Evolutionary conservation across 2,888 invertebrate genomes (phyloP), one percentile per base, ranked within the genome.

Genomic region (Agriopis leucophaearia): DNA sequence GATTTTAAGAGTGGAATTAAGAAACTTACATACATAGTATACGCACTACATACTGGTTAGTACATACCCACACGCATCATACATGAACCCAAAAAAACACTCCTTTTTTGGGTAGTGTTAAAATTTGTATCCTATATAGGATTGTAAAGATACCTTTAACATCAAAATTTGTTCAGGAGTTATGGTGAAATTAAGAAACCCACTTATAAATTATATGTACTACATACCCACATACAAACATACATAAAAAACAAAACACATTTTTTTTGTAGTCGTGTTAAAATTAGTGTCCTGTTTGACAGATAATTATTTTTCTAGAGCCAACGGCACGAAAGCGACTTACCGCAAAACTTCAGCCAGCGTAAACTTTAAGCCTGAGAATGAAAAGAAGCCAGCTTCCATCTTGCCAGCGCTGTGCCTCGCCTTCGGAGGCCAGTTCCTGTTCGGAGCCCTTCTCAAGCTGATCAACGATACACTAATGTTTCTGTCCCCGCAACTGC

Each of bases 401-500:
- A 96, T 99, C 76, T 90, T 98, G 81, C 96, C 96, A 42, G 97
- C 98, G 0, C 94, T 99, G 55, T 95, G 97, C 75, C 96, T 96
- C 84, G 97, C 98, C 7, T 99, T 99, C 87, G 98, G 99, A 55
- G 96, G 96, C 0, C 96, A 97, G 64, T 98, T 99, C 84, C 70
- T 98, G 1, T 96, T 98, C 78, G 98, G 99, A n/a, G 95, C 97
- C 0, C 86, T 96, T 60, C 94, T 98, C 73, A 99, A 99, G 89
- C 87, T 99, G 0, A 81, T 96, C 45, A 97, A 97, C 81, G 99
- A 99, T 89, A 72, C 96, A 15, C 88, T 99, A 62, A 97, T 97
- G 74, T 99, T 99, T 89, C 95, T 97, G 50, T 98, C 97, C 78
- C 99, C 99, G 0, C 96, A 98, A 88, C 94, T 99, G 79, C 95